phyloP scores from a whole-genome alignment of 2,113 vertebrate genomes.

The Catharus minimus region DNA sequence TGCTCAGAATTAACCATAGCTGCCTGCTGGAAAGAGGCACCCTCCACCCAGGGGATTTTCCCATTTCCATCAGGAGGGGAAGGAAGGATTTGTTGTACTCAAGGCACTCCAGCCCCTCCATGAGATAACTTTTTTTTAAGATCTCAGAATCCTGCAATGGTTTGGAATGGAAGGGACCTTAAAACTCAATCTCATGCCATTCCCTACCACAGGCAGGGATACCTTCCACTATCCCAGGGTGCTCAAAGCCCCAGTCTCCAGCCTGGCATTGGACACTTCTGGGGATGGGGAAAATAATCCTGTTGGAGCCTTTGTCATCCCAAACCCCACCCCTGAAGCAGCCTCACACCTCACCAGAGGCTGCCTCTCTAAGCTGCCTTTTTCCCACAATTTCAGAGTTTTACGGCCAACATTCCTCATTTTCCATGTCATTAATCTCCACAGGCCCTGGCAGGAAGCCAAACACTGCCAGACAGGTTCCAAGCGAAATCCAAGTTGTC shows the following conservation, averaged over 20 bases:
- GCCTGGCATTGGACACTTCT: accelerated
- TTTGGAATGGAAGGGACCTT: not conserved
- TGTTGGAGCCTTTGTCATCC: not conserved
- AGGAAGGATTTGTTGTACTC: not conserved
- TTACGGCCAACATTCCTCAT: not conserved
- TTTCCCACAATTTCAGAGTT: not conserved
- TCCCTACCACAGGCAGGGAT: not conserved
- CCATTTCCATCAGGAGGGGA: not conserved
- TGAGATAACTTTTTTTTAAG: not conserved
- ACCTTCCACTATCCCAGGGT: accelerated
- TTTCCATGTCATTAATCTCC: conserved; percentile 50
- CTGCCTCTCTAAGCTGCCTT: not conserved
- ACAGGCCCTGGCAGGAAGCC: not conserved
- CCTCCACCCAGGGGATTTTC: not conserved
- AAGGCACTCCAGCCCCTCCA: not conserved
- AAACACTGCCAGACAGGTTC: conserved; percentile 27
- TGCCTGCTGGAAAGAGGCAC: not conserved
- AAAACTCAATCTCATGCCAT: not conserved
- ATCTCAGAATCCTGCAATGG: not conserved
- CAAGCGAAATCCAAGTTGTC: conserved; percentile 2
- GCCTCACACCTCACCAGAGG: not conserved
- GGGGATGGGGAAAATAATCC: not conserved
- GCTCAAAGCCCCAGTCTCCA: not conserved
- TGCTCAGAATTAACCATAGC: not conserved
- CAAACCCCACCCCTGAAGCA: not conserved